Conservation (phyloP, 1,140 invertebrate species). For the Bradynema listronoti region DNA sequence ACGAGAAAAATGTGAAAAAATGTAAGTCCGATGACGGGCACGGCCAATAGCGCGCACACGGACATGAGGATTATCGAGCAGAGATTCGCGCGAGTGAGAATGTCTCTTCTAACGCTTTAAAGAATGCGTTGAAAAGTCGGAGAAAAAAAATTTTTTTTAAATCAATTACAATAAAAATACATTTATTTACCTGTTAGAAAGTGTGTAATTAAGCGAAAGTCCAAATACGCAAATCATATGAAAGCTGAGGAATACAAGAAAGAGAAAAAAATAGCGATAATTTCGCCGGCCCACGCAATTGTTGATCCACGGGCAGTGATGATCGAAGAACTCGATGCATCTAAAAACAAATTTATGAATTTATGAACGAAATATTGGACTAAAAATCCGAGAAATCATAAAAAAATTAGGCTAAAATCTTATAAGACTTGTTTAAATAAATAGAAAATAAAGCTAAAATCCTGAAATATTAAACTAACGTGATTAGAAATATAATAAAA, state of each 20-base stretch:
- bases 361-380: no score
- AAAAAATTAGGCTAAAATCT: no score
- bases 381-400: no score
- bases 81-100: constrained; percentile 49
- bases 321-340: constrained; percentile 88
- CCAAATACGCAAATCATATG: constrained; percentile 87
- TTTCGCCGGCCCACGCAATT: constrained; percentile 98
- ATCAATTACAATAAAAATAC: constrained; percentile 61
- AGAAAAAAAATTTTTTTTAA: no score
- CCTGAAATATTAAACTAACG: no score
- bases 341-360: constrained; percentile 39
- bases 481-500: no score
- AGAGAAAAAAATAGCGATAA: constrained; percentile 97
- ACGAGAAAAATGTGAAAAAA: constrained; percentile 95
- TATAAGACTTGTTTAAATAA: no score
- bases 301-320: constrained; percentile 99
- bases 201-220: constrained; percentile 80
- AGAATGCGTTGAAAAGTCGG: constrained; percentile 23
- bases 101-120: constrained; percentile 46
- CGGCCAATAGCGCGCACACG: constrained; percentile 78
- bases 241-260: constrained; percentile 85
- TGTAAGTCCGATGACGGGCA: constrained; percentile 92
- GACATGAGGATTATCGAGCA: constrained; percentile 76
- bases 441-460: no score
- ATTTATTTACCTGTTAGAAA: constrained; percentile 67